These are phyloP conservation scores for Tetramorium simillimum DNA, from an alignment of 1,140 invertebrate genomes.

Conservation along the genomic window DNA sequence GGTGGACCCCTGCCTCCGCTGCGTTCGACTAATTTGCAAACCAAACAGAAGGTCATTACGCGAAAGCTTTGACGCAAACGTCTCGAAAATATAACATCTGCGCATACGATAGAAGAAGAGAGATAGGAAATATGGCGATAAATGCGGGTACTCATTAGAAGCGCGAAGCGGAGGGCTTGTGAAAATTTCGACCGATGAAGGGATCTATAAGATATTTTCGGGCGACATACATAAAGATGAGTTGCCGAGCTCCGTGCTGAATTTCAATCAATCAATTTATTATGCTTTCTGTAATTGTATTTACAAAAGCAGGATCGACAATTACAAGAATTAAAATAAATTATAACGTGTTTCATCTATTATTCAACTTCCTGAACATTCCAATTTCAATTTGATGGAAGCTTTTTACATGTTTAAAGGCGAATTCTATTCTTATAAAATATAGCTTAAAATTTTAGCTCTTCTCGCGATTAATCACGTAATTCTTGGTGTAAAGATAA, in stretches of 20 bases:
- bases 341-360: background rate
- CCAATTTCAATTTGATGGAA: background rate
- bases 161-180: background rate
- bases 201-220: background rate
- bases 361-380: background rate
- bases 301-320: background rate
- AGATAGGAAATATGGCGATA: background rate
- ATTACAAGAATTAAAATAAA: background rate
- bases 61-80: constrained; percentile 62
- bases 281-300: background rate
- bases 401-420: background rate
- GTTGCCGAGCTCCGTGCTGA: background rate
- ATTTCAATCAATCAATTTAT: background rate
- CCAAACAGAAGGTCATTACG: constrained; percentile 71
- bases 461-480: no score
- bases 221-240: background rate
- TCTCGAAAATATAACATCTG: constrained; percentile 52
- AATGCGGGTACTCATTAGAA: constrained; percentile 11
- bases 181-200: background rate
- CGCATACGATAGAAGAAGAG: constrained; percentile 4
- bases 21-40: constrained; percentile 69
- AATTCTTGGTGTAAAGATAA: background rate
- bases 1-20: background rate
- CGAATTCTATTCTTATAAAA: background rate
- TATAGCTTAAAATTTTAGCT: background rate